phyloP scores from a whole-genome alignment of 2,888 invertebrate species.

The Lathronympha strigana region DNA sequence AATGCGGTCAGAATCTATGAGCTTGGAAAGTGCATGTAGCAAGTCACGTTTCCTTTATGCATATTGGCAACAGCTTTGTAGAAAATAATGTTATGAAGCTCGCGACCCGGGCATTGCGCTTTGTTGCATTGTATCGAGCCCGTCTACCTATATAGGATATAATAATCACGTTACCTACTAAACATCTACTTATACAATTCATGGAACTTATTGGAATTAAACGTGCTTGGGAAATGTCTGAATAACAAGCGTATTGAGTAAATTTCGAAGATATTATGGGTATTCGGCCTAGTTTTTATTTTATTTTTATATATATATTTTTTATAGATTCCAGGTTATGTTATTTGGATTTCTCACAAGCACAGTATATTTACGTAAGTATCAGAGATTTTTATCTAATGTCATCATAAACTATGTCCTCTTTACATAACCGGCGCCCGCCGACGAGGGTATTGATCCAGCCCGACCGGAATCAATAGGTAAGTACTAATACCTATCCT shows the following conservation, averaged over 20 bases:
- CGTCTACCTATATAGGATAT: neutral
- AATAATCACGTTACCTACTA: neutral
- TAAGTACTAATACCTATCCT: neutral
- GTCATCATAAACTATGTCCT: neutral
- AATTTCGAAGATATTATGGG: too few species aligned
- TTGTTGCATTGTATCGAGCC: slow-evolving; percentile 1
- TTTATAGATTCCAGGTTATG: too few species aligned
- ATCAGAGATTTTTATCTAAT: neutral
- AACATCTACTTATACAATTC: neutral
- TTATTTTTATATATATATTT: too few species aligned
- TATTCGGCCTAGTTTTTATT: too few species aligned
- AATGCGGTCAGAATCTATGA: slow-evolving; percentile 15
- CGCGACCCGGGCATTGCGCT: slow-evolving; percentile 9
- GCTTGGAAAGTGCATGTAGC: slow-evolving; percentile 8
- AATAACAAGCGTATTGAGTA: too few species aligned
- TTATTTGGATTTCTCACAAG: too few species aligned
- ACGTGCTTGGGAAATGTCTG: too few species aligned
- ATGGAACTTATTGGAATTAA: neutral
- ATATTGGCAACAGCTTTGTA: slow-evolving; percentile 15
- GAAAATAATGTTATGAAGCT: slow-evolving; percentile 19
- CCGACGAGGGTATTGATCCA: neutral
- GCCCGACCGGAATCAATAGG: neutral
- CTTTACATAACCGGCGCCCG: neutral
- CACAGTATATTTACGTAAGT: slow-evolving; percentile 2
- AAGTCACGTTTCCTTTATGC: slow-evolving; percentile 24